These are phyloP conservation scores for Drosophila lutescens DNA, from an alignment of 2,888 invertebrate genomes.

Conservation along the genomic window DNA sequence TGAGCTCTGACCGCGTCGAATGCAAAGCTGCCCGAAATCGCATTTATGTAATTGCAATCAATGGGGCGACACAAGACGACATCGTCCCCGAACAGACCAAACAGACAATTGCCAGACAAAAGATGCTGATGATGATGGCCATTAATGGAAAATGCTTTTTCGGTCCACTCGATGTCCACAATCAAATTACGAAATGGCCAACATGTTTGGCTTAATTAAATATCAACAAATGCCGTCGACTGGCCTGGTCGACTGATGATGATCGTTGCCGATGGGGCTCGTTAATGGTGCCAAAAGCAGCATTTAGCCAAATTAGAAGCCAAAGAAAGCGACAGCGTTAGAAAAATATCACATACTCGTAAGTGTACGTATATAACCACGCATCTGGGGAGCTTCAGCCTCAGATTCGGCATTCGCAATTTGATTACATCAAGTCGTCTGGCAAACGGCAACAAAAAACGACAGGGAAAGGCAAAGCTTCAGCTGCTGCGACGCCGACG, in stretches of 20 bases:
- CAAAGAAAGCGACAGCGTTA: constrained; percentile 61
- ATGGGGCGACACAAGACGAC: constrained; percentile 50
- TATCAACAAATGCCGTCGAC: constrained; percentile 37
- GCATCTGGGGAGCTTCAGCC: constrained; percentile 18
- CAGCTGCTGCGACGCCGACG: constrained; percentile 7
- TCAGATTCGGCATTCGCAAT: constrained; percentile 60
- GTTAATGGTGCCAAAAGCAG: constrained; percentile 68
- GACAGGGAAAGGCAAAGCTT: constrained; percentile 47
- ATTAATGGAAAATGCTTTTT: constrained; percentile 37
- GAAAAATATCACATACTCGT: constrained; percentile 30
- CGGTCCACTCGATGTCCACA: constrained; percentile 21
- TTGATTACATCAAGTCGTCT: constrained; percentile 71
- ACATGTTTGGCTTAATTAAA: constrained; percentile 58
- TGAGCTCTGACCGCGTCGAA: constrained; percentile 57
- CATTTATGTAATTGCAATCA: constrained; percentile 68
- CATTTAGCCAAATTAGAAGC: constrained; percentile 69
- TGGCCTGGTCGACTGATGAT: constrained; percentile 45
- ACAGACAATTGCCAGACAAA: constrained; percentile 37
- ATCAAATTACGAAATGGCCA: constrained; percentile 59
- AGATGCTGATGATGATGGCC: constrained; percentile 37
- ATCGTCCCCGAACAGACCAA: constrained; percentile 1
- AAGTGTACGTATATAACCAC: constrained; percentile 25
- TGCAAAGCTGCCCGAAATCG: constrained; percentile 50
- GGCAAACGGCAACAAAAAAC: constrained; percentile 31
- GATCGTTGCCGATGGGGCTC: constrained; percentile 44